Evolutionary conservation across 35 echinoderm and acorn worm genomes (phyloP).

Genomic region (Apostichopus californicus): DNA sequence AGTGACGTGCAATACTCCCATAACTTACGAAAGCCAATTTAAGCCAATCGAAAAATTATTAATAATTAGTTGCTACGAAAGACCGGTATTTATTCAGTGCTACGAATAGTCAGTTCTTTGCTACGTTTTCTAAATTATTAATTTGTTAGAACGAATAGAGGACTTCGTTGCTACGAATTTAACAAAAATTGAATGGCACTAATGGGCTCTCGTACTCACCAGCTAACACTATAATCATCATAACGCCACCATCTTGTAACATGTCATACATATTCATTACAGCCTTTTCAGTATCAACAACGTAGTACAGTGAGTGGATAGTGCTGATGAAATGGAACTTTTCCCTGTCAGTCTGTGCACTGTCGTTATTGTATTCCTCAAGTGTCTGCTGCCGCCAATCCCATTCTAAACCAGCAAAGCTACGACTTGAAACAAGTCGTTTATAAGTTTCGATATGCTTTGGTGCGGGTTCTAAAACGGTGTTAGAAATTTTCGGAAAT

Average conservation of each 20-base stretch:
- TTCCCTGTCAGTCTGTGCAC: not conserved
- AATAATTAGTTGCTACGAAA: not conserved
- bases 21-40: not conserved
- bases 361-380: not conserved
- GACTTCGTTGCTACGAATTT: not conserved
- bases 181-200: not conserved
- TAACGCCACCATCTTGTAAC: conserved; percentile 35
- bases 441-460: conserved; percentile 41
- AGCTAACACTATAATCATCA: conserved; percentile 17
- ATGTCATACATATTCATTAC: conserved; percentile 46
- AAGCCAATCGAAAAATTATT: not conserved
- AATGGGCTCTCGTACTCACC: not conserved
- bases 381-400: conserved; percentile 38
- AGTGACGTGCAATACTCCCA: too few species aligned
- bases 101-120: too few species aligned
- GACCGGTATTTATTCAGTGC: not conserved
- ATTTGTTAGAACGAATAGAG: too few species aligned
- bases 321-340: conserved; percentile 69
- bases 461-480: conserved; percentile 37
- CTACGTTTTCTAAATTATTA: too few species aligned
- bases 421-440: not conserved
- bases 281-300: conserved; percentile 2
- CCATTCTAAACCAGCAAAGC: not conserved
- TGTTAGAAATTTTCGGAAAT: conserved; percentile 24
- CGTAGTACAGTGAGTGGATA: conserved; percentile 45